Evolutionary conservation across 1,140 invertebrate genomes (phyloP), one percentile per base, ranked within the genome.

Genomic region (Ganaspis sp.): DNA sequence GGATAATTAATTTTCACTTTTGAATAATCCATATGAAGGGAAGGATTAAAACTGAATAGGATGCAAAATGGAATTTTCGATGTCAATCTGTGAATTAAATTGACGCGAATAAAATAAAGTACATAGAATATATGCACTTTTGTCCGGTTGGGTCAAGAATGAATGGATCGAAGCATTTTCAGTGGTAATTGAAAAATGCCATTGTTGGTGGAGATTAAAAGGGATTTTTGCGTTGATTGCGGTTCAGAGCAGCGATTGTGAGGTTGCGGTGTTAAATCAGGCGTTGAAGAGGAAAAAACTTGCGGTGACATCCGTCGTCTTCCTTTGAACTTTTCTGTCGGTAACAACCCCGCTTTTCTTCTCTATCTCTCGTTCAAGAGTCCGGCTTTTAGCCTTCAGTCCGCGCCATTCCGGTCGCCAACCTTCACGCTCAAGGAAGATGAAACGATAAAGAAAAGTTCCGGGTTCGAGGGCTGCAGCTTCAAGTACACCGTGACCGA

Each of bases 271-370:
- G 58, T 64, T 64, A 64, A 64, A 64, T 64, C 58, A 29, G 58
- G 26, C 58, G 58, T 12, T 64, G 23, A 64, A 26, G 23, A n/a
- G 58, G 58, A 64, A 29, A 64, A 64, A 64, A 64, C 26, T 64
- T 64, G 58, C 58, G 58, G 58, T 64, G 58, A 64, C 58, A 64
- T 64, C 58, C 58, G 58, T 64, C 58, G 58, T 29, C 23, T 64
- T 64, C 58, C 58, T 64, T 64, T 64, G 58, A 64, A 64, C 58
- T 29, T 64, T 34, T 64, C 58, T 64, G 58, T 64, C 58, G 58
- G 58, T 64, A 64, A 64, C 58, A 64, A 64, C 58, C 58, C 11
- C 23, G 23, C 15, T 64, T 64, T 64, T 64, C 58, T 64, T 64
- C 58, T 64, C 58, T 64, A 64, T 64, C 58, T 64, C 58, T 15